These are phyloP conservation scores for Dryobates pubescens DNA, from an alignment of 2,797 vertebrate species.

Conservation along the genomic window DNA sequence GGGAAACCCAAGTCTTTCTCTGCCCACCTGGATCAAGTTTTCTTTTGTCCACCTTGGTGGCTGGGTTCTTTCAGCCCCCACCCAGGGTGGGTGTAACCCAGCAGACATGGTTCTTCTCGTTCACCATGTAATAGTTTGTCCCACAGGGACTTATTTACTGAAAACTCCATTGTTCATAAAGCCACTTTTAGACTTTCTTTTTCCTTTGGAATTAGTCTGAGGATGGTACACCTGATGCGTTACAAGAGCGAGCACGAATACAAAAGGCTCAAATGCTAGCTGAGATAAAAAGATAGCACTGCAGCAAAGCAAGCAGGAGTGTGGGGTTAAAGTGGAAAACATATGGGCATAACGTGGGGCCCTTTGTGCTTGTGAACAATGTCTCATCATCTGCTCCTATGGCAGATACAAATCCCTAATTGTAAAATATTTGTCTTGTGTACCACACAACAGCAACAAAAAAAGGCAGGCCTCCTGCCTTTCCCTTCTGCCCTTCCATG, in stretches of 20 bases:
- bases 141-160: conserved; percentile 52
- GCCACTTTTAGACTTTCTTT: conserved; percentile 27
- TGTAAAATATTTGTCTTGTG: conserved; percentile 56
- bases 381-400: conserved; percentile 57
- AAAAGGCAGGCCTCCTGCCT: not conserved
- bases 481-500: not conserved
- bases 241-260: not conserved
- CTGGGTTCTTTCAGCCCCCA: too few species aligned
- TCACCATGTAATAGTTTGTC: conserved; percentile 30
- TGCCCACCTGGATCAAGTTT: too few species aligned
- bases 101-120: not conserved
- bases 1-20: too few species aligned
- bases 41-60: too few species aligned
- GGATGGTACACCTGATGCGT: conserved; percentile 34
- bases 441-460: not conserved
- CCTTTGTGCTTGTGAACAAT: conserved; percentile 46
- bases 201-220: conserved; percentile 22
- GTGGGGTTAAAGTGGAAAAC: conserved; percentile 45
- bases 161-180: conserved; percentile 44
- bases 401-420: conserved; percentile 54
- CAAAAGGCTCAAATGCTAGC: conserved; percentile 27
- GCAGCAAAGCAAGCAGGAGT: conserved; percentile 23
- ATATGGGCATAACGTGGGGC: conserved; percentile 4
- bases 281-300: conserved; percentile 56
- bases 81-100: too few species aligned